Percentiles rank a stretch among this genome's conserved stretches.
These are phyloP conservation scores for Patella depressa DNA, from an alignment of 2,888 invertebrate genomes.

Conservation along the genomic window DNA sequence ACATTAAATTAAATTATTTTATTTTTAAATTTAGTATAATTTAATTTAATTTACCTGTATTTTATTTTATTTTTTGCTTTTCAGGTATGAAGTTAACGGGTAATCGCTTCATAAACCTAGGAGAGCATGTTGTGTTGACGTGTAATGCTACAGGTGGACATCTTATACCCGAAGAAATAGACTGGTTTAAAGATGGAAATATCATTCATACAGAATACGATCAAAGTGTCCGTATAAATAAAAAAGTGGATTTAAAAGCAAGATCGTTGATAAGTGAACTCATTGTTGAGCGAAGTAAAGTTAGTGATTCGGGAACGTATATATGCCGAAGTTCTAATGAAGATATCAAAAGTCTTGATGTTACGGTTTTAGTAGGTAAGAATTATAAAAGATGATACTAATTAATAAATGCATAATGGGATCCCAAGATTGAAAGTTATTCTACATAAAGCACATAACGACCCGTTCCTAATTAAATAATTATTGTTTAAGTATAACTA, in stretches of 20 bases:
- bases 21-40: too few species aligned
- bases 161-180: slow-evolving; percentile 1
- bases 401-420: too few species aligned
- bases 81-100: slow-evolving; percentile 9
- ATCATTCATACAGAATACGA: slow-evolving; percentile 3
- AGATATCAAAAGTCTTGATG: background rate
- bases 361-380: slow-evolving; percentile 3
- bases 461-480: too few species aligned
- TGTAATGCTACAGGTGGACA: slow-evolving; percentile 7
- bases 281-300: background rate
- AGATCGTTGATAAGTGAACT: slow-evolving; percentile 6
- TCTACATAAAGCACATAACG: too few species aligned
- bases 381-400: too few species aligned
- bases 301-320: slow-evolving; percentile 4
- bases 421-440: too few species aligned
- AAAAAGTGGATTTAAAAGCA: slow-evolving; percentile 1
- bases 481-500: too few species aligned
- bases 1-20: too few species aligned
- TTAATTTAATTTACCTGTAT: too few species aligned
- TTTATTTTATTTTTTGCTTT: background rate
- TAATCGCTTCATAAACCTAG: background rate
- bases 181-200: slow-evolving; percentile 7
- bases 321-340: slow-evolving; percentile 7
- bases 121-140: background rate
- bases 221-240: slow-evolving; percentile 5